These are phyloP conservation scores for Phainopepla nitens DNA, from an alignment of 2,113 vertebrate genomes.

Conservation along the genomic window DNA sequence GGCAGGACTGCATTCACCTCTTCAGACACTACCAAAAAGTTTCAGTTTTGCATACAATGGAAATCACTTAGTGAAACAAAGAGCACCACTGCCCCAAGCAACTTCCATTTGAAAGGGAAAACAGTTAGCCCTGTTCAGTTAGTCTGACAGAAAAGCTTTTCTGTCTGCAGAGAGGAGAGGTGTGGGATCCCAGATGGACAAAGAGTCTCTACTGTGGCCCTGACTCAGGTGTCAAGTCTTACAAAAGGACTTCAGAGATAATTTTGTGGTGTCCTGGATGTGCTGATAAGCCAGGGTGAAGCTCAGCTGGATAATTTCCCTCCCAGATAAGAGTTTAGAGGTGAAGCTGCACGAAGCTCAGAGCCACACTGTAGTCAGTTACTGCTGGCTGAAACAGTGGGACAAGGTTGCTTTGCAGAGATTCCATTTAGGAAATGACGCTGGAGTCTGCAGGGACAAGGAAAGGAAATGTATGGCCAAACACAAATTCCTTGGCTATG, in stretches of 20 bases:
- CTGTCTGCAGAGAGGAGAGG: not conserved
- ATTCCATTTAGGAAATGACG: not conserved
- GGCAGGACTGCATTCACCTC: not conserved
- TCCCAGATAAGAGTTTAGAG: not conserved
- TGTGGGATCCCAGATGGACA: not conserved
- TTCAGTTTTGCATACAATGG: not conserved
- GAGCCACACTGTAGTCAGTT: not conserved
- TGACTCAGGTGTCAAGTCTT: not conserved
- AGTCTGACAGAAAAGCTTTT: not conserved
- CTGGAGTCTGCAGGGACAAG: not conserved
- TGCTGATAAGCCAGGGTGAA: not conserved
- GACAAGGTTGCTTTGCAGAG: not conserved
- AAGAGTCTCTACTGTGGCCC: not conserved
- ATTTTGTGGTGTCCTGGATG: not conserved
- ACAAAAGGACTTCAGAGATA: not conserved
- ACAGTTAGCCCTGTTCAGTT: not conserved
- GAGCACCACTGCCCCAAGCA: not conserved
- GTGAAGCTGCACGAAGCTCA: not conserved
- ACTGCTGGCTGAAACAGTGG: not conserved
- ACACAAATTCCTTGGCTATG: not conserved
- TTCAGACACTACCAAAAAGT: not conserved
- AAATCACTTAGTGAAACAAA: not conserved
- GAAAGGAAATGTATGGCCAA: not conserved
- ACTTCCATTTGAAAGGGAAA: not conserved
- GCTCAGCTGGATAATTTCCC: not conserved